phyloP scores from a whole-genome alignment of 1,140 invertebrate species.

The Saccostrea glomerata region DNA sequence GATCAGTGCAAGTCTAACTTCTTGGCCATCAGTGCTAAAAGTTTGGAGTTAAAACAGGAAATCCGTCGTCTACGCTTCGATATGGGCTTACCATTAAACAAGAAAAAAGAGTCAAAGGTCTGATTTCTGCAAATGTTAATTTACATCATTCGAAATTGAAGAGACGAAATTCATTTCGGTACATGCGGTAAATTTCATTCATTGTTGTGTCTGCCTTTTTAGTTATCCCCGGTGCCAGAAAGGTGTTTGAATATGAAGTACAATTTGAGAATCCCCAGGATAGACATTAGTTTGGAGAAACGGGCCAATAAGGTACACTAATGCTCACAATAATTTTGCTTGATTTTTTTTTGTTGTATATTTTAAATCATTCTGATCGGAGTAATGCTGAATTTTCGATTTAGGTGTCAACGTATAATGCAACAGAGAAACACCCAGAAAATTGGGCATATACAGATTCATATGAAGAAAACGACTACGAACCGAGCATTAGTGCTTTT shows the following conservation, averaged over 20 bases:
- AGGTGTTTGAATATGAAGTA: not conserved
- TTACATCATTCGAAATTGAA: too few relatives aligned
- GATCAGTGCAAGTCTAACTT: not conserved
- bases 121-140: not conserved
- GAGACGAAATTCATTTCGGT: too few relatives aligned
- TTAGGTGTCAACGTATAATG: not conserved
- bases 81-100: not conserved
- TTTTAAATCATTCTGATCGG: not conserved
- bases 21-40: not conserved
- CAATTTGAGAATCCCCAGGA: not conserved
- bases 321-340: not conserved
- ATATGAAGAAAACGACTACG: not conserved
- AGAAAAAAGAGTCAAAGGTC: not conserved
- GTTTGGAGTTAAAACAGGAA: not conserved
- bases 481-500: not conserved
- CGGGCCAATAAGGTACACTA: not conserved
- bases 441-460: not conserved
- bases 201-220: not conserved
- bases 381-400: not conserved
- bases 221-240: not conserved
- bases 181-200: too few relatives aligned
- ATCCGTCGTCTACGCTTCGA: not conserved
- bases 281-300: not conserved
- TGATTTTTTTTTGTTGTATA: not conserved
- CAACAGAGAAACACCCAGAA: not conserved